Percentiles rank a stretch among this genome's conserved stretches.
These are phyloP conservation scores for Aphelocoma coerulescens DNA, from an alignment of 2,113 vertebrate genomes.

Conservation along the genomic window DNA sequence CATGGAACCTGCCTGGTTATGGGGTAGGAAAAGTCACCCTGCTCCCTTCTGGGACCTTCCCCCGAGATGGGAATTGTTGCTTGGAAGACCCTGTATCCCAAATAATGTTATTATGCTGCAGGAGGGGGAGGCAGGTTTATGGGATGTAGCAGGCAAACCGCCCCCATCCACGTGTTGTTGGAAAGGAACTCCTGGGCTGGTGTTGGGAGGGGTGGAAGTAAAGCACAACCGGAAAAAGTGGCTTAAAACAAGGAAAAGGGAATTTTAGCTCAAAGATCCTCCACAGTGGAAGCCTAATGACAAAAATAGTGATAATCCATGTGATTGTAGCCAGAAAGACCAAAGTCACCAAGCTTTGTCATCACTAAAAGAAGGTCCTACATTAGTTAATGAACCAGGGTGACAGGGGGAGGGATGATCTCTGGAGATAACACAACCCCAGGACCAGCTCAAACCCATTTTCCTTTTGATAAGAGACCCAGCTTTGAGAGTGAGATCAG, in stretches of 20 bases:
- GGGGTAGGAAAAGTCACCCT: background rate
- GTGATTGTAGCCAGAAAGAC: background rate
- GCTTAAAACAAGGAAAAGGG: background rate
- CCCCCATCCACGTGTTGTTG: accelerated
- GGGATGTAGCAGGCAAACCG: background rate
- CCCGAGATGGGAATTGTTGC: background rate
- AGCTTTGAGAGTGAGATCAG: background rate
- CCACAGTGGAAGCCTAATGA: background rate
- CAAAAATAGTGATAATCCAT: background rate
- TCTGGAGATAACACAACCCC: background rate
- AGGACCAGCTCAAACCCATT: background rate
- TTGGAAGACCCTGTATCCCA: background rate
- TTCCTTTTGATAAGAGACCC: background rate
- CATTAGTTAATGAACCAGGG: background rate
- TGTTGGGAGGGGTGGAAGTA: background rate
- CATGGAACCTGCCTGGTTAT: background rate
- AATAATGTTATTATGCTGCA: background rate
- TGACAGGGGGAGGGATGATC: background rate
- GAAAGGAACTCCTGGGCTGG: background rate
- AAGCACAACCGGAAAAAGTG: background rate
- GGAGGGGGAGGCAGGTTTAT: background rate
- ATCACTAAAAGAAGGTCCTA: background rate
- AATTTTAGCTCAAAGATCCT: background rate
- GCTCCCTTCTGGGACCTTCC: background rate
- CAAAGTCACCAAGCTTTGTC: background rate